A percentile compares a stretch with the other conserved stretches of the same genome.
Conservation (phyloP, 2,888 invertebrate species). For the Scaptomyza caliginosa region DNA sequence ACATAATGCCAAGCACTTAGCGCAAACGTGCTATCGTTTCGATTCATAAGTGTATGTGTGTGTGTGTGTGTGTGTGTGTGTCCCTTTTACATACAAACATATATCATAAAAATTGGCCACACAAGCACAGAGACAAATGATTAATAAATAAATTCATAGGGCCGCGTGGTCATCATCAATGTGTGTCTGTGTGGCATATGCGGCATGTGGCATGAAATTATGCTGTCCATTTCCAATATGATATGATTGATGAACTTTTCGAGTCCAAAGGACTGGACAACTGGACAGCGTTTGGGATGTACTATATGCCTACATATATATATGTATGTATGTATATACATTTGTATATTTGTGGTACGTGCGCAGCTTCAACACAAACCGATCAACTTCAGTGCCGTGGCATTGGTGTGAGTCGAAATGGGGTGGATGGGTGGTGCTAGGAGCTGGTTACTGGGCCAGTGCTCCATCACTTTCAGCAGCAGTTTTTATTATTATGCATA, state of each 20-base stretch:
- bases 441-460: neutral
- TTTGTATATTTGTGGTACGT: slow-evolving; percentile 30
- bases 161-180: slow-evolving; percentile 40
- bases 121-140: slow-evolving; percentile 21
- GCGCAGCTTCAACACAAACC: slow-evolving; percentile 44
- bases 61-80: no score
- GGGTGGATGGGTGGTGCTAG: neutral
- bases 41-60: no score
- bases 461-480: slow-evolving; percentile 58
- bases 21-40: slow-evolving; percentile 19
- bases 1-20: slow-evolving; percentile 32
- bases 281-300: neutral
- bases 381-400: slow-evolving; percentile 28
- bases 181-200: slow-evolving; percentile 2
- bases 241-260: slow-evolving; percentile 69
- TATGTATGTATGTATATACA: no score
- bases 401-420: neutral
- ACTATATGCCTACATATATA: neutral
- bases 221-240: slow-evolving; percentile 65
- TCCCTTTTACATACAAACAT: slow-evolving; percentile 2
- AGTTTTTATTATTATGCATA: slow-evolving; percentile 76
- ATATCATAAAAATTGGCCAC: slow-evolving; percentile 38
- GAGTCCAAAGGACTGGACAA: neutral
- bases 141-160: slow-evolving; percentile 63
- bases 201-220: slow-evolving; percentile 47